Evolutionary conservation across 2,113 vertebrate genomes (phyloP), one percentile per base, ranked within the genome.

Genomic region (Sapayoa aenigma): DNA sequence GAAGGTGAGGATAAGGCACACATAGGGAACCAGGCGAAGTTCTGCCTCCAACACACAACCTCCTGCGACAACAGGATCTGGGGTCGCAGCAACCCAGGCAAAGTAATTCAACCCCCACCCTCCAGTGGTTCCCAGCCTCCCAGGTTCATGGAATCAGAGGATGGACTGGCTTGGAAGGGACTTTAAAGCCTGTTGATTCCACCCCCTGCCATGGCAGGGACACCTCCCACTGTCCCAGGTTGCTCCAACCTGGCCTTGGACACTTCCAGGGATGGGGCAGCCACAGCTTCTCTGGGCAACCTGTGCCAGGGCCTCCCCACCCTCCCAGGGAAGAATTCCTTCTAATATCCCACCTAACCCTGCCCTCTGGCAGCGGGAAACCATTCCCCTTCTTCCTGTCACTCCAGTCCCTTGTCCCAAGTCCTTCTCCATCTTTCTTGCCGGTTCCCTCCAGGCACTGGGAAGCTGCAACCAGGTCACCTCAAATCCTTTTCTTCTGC

Each of bases 171-270:
- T 22, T 14, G 41, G 41, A 62, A 69, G 30, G 12, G 25, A 19
- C 6, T 17, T 23, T 41, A 35, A 55, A 76, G 41, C 20, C 41
- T 39, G 53, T 41, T 35, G 0, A 28, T 31, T 6, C 25, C 21
- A 47, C 6, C 11, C 10, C 39, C 23, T 60, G 69, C 15, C 39
- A 68, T 10, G 27, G 4, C 77, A 67, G 33, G 2, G 46, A 47
- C n/a, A 60, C 14, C 13, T 68, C 5, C 23, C 21, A 47, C 39
- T 19, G 0, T 2, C 6, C 17, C 62, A 89, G n/a, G 39, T 0
- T 60, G 46, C 0, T 68, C 62, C 69, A 67, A 2, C 60, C 53
- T 60, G 62, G 46, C 12, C 41, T 47, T n/a, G 10, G 30, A 50
- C 47, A 47, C 39, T 41, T 1, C n/a, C 71, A 83, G 47, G n/a